These are phyloP conservation scores for Hiodon tergisus DNA, from an alignment of 2,113 vertebrate genomes.

Conservation along the genomic window DNA sequence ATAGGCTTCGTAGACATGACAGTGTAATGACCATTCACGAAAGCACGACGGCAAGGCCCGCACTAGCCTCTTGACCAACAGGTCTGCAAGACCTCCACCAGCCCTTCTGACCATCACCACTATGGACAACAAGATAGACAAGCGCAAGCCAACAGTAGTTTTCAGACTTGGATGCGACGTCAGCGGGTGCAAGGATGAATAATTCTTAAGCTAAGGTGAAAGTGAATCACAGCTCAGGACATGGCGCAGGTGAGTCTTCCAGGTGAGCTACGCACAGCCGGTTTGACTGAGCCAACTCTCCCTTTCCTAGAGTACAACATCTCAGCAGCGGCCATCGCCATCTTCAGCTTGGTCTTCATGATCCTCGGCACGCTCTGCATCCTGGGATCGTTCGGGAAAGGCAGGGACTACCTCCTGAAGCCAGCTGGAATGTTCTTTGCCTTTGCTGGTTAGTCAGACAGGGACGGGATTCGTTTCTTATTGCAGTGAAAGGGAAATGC, in stretches of 20 bases:
- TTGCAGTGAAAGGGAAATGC: no score
- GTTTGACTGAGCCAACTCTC: neutral
- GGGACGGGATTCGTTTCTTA: no score
- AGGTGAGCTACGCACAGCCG: neutral
- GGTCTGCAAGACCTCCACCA: no score
- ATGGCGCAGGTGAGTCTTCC: neutral
- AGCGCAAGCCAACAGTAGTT: neutral
- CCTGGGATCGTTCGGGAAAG: constrained; percentile 71
- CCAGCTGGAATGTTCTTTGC: constrained; percentile 90
- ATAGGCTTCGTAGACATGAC: no score
- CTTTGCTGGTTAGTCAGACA: constrained; percentile 74
- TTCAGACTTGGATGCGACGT: no score
- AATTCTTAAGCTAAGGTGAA: neutral
- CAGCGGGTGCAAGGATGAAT: no score
- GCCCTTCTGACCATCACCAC: no score
- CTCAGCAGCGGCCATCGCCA: constrained; percentile 89
- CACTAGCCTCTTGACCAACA: no score
- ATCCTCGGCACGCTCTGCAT: constrained; percentile 76
- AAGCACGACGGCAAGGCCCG: no score
- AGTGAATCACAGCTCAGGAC: neutral
- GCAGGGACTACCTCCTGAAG: constrained; percentile 83
- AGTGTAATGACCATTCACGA: no score
- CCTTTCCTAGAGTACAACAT: constrained; percentile 85
- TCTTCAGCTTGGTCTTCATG: constrained; percentile 84
- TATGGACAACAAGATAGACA: no score